Evolutionary conservation across 92 coral and sea anemone genomes (phyloP), one percentile per base, ranked within the genome.

Genomic region (Diadumene lineata): DNA sequence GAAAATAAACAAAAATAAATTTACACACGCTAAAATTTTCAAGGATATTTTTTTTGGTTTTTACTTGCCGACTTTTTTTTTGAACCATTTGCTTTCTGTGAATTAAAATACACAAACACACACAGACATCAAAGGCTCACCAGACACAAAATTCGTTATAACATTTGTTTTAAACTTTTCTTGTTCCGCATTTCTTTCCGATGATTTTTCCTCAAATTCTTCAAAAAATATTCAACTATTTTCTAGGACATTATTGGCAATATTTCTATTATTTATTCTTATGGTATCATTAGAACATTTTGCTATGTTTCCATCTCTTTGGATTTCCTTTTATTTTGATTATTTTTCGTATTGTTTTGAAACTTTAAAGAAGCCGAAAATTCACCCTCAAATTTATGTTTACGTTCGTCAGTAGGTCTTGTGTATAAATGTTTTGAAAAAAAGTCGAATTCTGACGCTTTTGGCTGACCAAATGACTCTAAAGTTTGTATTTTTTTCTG

Each of bases 341-440:
- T 32, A 56, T 72, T 31, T 61, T 72, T 68, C 19, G 13, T 17
- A 56, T 72, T 72, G 77, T 72, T 72, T 72, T 72, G 77, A 72
- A 72, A 56, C 53, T 72, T 72, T 72, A 72, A 72, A 72, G 77
- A 72, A 57, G 77, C 77, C 77, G 77, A 72, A 72, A 18, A 31
- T 21, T 62, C 27, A 13, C 68, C 43, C 7, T 19, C 18, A 28
- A 30, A 62, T 28, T 62, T 15, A 15, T 62, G 68, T 62, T 62
- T 62, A 62, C 18, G 18, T 62, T 62, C 31, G n/a, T 4, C 15
- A 15, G 43, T 23, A 6, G 31, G 27, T 4, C 8, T 62, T 62
- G 7, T 28, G 19, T 21, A 11, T 7, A 62, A 62, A 62, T 30
- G 68, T 62, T 62, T 62, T 27, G 68, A 23, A 43, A 19, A 62